Evolutionary conservation across 2,797 vertebrate species (phyloP).

Genomic region (Cryptoprocta ferox): DNA sequence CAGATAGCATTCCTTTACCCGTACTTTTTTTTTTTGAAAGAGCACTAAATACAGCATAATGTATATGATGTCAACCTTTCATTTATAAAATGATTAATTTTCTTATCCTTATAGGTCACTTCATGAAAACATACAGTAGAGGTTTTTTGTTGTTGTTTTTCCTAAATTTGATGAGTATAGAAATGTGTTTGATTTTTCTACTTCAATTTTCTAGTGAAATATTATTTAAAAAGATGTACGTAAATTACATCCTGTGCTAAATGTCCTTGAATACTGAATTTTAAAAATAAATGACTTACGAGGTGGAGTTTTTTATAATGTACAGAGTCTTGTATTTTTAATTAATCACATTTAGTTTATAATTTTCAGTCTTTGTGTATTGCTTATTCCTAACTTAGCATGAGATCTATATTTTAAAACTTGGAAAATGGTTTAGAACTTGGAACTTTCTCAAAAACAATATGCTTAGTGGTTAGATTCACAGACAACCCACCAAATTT

Average conservation of each 20-base stretch:
- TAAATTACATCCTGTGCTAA: conserved; percentile 36
- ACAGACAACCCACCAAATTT: neutral
- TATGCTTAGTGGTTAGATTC: neutral
- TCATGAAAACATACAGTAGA: conserved; percentile 7
- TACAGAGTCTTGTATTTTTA: conserved; percentile 12
- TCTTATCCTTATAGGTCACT: neutral
- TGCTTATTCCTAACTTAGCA: neutral
- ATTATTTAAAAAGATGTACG: conserved; percentile 34
- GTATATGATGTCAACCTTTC: neutral
- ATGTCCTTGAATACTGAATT: conserved; percentile 33
- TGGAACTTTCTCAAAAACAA: conserved; percentile 29
- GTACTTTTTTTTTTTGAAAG: neutral
- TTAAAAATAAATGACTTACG: conserved; percentile 53
- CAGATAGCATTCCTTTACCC: neutral
- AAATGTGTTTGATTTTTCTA: conserved; percentile 41
- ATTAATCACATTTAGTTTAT: conserved; percentile 27
- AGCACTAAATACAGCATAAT: neutral
- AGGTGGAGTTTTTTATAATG: conserved; percentile 48
- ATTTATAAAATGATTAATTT: conserved; percentile 40
- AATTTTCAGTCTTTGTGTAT: conserved; percentile 46
- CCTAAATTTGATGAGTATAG: neutral
- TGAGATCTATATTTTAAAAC: conserved; percentile 36
- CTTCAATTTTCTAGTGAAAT: conserved; percentile 40
- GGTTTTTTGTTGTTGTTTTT: neutral
- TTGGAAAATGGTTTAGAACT: conserved; percentile 14